Evolutionary conservation across 2,797 vertebrate genomes (phyloP), one percentile per base, ranked within the genome.

Genomic region (Danio albolineatus): DNA sequence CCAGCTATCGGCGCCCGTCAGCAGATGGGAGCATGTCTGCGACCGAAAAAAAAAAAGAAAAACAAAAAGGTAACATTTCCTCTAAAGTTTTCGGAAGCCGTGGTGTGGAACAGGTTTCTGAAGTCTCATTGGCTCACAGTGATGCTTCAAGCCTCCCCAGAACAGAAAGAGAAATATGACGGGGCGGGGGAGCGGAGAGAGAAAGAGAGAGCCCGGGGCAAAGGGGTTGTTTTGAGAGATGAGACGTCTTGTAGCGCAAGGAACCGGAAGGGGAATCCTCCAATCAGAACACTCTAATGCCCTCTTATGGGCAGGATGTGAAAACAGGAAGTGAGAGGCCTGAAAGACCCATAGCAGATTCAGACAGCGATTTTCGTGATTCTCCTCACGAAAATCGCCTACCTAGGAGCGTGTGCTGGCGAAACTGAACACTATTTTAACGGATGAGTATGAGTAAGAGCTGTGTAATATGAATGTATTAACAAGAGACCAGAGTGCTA

Each of bases 61-160:
- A 66, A 76, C 28, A 13, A 41, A 80, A 69, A 53, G 80, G 81
- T 17, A 76, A 84, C 83, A 84, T 83, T 81, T 87, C 83, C 81
- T 87, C 82, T 85, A 57, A 60, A 79, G 70, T 62, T 73, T 82
- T 28, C 46, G 65, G 89, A 86, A 87, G 81, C 73, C 84, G 75
- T 39, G 70, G 72, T 78, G 73, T 75, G 75, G 80, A 87, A 78
- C 38, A 64, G 72, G 79, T 78, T 80, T 67, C 66, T 86, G 80
- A 91, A 82, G 85, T 90, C 85, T 86, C 65, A 82, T 85, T 77
- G 79, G 83, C 90, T 92, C 91, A 93, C 91, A 91, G 91, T 90
- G 91, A 89, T 88, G 90, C 86, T 84, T 75, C 82, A 86, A 86
- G 81, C 78, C 72, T 80, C 56, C 70, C 46, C 80, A 82, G 65